Percentiles rank a stretch among this genome's conserved stretches.
Evolutionary conservation across 2,797 vertebrate genomes (phyloP).

Genomic region (Lacerta viridis): DNA sequence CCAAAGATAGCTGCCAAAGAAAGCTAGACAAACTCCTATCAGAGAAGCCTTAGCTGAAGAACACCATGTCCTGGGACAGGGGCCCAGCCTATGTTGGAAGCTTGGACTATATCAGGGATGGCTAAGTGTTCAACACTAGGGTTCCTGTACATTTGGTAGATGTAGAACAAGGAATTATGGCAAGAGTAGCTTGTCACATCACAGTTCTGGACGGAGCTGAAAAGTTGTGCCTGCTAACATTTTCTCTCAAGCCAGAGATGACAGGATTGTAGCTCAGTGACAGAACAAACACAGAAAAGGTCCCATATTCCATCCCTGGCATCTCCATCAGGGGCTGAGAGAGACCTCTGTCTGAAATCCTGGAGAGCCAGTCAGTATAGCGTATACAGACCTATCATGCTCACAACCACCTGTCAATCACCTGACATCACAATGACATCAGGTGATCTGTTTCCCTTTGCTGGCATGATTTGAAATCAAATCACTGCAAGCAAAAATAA

Average conservation of each 20-base stretch:
- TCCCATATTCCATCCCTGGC: not conserved
- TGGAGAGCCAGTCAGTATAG: not conserved
- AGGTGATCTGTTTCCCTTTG: no score
- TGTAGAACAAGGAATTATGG: not conserved
- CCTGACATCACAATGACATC: no score
- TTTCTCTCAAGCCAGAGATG: not conserved
- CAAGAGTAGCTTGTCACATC: not conserved
- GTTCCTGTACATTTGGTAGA: not conserved
- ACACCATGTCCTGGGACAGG: no score
- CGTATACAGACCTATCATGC: no score
- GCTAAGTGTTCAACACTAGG: not conserved
- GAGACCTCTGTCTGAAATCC: no score
- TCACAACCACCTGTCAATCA: no score
- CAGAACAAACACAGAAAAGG: not conserved
- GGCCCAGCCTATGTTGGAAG: not conserved
- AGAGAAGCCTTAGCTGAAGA: not conserved
- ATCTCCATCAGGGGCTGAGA: not conserved
- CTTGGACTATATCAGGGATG: not conserved
- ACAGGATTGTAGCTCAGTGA: not conserved
- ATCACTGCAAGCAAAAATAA: no score
- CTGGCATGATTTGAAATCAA: no score
- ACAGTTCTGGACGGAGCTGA: not conserved
- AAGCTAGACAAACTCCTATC: not conserved
- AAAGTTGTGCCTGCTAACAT: not conserved
- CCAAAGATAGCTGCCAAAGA: not conserved